Evolutionary conservation across 1,140 invertebrate species (phyloP).

Genomic region (Pogonomyrmex barbatus): DNA sequence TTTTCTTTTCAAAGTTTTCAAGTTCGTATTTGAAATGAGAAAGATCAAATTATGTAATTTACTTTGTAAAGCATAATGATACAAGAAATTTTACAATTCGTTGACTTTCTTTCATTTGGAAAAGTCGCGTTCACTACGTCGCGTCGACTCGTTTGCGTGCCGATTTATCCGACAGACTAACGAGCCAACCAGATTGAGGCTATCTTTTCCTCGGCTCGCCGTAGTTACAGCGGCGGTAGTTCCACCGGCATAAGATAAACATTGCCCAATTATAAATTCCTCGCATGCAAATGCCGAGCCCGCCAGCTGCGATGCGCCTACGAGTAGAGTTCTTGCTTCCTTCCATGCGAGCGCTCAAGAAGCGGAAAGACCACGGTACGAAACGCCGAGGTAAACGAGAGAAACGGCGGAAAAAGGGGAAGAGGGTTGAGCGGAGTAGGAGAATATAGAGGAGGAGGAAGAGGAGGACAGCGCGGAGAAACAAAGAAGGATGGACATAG

Average conservation of each 20-base stretch:
- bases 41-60: conserved; percentile 3
- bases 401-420: conserved; percentile 30
- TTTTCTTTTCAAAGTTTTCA: not conserved
- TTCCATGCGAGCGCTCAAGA: conserved; percentile 67
- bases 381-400: conserved; percentile 39
- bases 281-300: conserved; percentile 72
- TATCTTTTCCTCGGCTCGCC: conserved; percentile 17
- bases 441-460: not conserved
- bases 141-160: conserved; percentile 39
- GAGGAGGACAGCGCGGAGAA: not conserved
- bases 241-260: conserved; percentile 73
- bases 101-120: conserved; percentile 18
- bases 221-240: conserved; percentile 47
- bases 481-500: conserved; percentile 36
- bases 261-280: conserved; percentile 77
- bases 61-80: not conserved
- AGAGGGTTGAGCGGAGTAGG: not conserved
- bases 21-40: not conserved
- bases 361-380: conserved; percentile 68
- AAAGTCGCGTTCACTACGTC: conserved; percentile 31
- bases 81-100: not conserved
- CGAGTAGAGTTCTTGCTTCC: conserved; percentile 60
- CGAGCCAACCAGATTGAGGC: conserved; percentile 31
- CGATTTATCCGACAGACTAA: conserved; percentile 65
- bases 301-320: conserved; percentile 54